These are phyloP conservation scores for Zaprionus nigranus DNA, from an alignment of 1,140 invertebrate genomes.

Conservation along the genomic window DNA sequence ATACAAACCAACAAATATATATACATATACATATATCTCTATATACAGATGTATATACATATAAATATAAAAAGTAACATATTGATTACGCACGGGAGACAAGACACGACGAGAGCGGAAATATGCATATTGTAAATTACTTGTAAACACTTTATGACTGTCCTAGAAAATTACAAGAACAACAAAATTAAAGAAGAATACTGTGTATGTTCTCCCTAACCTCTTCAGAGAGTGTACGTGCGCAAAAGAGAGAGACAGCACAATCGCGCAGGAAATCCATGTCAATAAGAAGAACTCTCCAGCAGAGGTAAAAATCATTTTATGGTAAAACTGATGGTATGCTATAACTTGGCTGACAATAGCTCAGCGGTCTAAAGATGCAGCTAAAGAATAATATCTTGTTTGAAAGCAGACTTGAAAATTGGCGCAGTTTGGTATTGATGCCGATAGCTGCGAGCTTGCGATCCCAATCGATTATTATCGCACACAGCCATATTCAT, in stretches of 20 bases:
- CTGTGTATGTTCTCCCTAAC: slow-evolving; percentile 4
- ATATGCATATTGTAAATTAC: slow-evolving; percentile 56
- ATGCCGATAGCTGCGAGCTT: neutral
- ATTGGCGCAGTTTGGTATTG: neutral
- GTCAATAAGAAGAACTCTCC: slow-evolving; percentile 22
- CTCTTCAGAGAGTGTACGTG: neutral
- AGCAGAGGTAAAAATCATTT: neutral
- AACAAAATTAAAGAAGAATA: slow-evolving; percentile 25
- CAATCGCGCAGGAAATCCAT: slow-evolving; percentile 40
- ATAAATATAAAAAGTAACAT: slow-evolving; percentile 35
- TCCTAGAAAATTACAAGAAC: slow-evolving; percentile 31
- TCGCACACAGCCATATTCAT: slow-evolving; percentile 24
- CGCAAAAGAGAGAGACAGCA: neutral
- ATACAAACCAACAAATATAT: slow-evolving; percentile 38
- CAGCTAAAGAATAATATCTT: neutral
- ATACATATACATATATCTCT: slow-evolving; percentile 56
- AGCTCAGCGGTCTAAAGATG: neutral
- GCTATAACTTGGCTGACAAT: neutral
- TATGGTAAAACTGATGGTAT: neutral
- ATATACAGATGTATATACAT: slow-evolving; percentile 39
- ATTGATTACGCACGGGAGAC: slow-evolving; percentile 14
- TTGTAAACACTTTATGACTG: slow-evolving; percentile 52
- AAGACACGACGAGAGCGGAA: slow-evolving; percentile 8
- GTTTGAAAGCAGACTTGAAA: neutral
- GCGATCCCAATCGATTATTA: slow-evolving; percentile 2